Evolutionary conservation across 2,888 invertebrate species (phyloP).

Genomic region (Drosophila algonquin): DNA sequence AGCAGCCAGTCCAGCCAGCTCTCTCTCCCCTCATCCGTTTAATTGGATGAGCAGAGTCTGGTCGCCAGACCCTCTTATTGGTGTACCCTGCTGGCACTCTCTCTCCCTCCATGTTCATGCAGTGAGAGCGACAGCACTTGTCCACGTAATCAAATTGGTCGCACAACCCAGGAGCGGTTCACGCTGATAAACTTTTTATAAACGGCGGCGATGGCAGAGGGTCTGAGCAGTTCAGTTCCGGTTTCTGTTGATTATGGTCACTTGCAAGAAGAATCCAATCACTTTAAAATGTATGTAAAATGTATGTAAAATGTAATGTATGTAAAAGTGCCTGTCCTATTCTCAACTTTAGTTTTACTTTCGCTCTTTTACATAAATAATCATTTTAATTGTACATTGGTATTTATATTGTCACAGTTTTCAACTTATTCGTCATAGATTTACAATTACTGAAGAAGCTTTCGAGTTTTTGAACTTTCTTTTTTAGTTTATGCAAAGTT

Average conservation of each 20-base stretch:
- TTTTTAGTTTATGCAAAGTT: not conserved
- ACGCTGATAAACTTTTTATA: not conserved
- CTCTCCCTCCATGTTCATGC: slow-evolving; percentile 5
- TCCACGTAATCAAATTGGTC: slow-evolving; percentile 70
- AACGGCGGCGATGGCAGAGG: not conserved
- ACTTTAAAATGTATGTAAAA: not conserved
- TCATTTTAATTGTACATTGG: not conserved
- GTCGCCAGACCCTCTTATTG: slow-evolving; percentile 5
- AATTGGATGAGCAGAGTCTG: too few species aligned
- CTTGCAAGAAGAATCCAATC: not conserved
- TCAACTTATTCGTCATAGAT: too few species aligned
- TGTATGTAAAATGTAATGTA: too few species aligned
- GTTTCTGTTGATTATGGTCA: not conserved
- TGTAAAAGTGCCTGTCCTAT: too few species aligned
- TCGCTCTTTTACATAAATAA: not conserved
- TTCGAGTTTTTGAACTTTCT: too few species aligned
- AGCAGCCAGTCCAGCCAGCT: not conserved
- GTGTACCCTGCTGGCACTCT: not conserved
- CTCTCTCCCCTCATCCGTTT: not conserved
- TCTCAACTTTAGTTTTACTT: too few species aligned
- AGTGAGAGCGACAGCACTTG: slow-evolving; percentile 49
- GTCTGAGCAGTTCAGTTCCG: not conserved
- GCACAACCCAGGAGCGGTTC: slow-evolving; percentile 35
- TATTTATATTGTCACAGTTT: too few species aligned
- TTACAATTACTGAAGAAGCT: too few species aligned